Evolutionary conservation across 2,113 vertebrate genomes (phyloP).

Genomic region (Lampris incognitus): DNA sequence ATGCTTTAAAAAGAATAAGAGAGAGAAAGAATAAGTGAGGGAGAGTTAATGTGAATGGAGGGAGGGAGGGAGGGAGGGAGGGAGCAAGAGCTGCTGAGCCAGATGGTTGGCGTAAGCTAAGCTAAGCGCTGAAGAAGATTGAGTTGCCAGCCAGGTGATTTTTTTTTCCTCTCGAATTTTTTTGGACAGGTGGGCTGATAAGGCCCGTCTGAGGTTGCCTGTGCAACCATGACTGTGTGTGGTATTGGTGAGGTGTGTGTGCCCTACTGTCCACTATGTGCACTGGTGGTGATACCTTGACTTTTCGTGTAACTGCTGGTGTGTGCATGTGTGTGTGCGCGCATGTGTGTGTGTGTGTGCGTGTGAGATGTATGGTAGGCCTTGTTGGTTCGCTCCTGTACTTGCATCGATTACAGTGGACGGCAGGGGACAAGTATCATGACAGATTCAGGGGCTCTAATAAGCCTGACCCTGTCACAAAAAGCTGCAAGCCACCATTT

Average conservation of each 20-base stretch:
- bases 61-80: conserved; percentile 20
- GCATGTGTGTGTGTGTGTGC: conserved; percentile 23
- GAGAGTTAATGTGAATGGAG: conserved; percentile 33
- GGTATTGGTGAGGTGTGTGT: conserved; percentile 2
- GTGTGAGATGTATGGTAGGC: conserved; percentile 32
- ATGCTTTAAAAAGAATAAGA: conserved; percentile 63
- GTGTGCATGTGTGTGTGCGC: conserved; percentile 25
- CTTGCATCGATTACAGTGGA: conserved; percentile 88
- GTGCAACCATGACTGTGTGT: conserved; percentile 55
- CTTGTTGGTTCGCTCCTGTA: conserved; percentile 79
- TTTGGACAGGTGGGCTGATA: conserved; percentile 58
- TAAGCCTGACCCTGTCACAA: conserved; percentile 85
- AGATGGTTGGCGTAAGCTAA: conserved; percentile 74
- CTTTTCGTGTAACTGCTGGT: conserved; percentile 8
- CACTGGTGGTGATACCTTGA: conserved; percentile 46
- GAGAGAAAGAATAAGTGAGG: conserved; percentile 55
- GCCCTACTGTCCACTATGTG: conserved; percentile 45
- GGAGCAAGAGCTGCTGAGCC: conserved; percentile 70
- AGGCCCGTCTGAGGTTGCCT: conserved; percentile 56
- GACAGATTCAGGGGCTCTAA: conserved; percentile 87
- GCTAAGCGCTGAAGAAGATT: conserved; percentile 67
- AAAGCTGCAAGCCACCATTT: conserved; percentile 84
- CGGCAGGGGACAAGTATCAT: conserved; percentile 90
- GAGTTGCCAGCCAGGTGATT: conserved; percentile 75
- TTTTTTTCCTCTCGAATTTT: conserved; percentile 31